A percentile compares a stretch with the other conserved stretches of the same genome.
phyloP scores from a whole-genome alignment of 2,797 vertebrate species.

The Pygocentrus nattereri region DNA sequence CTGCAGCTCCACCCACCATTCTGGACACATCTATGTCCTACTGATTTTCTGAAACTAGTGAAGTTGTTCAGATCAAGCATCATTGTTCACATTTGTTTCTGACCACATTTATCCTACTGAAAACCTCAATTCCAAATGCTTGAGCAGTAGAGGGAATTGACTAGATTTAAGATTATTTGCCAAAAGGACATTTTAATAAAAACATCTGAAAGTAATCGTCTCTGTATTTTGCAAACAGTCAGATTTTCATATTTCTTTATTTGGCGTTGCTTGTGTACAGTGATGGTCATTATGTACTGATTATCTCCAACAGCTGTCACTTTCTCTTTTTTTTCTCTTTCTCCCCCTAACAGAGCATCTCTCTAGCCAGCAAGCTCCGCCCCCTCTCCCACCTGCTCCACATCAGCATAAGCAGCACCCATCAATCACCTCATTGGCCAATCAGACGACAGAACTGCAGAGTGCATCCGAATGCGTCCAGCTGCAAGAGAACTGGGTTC shows the following conservation, averaged over 20 bases:
- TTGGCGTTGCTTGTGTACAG: slow-evolving; percentile 2
- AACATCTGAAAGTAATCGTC: not conserved
- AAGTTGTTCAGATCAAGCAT: too few relatives aligned
- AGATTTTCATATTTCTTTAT: not conserved
- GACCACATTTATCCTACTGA: too few relatives aligned
- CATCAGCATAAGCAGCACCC: slow-evolving; percentile 94
- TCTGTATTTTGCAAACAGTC: not conserved
- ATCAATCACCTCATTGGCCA: slow-evolving; percentile 97
- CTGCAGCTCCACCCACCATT: too few relatives aligned
- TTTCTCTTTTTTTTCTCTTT: slow-evolving; percentile 48
- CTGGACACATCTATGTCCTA: too few relatives aligned
- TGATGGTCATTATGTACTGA: slow-evolving; percentile 24
- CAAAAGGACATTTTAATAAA: not conserved
- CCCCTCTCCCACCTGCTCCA: slow-evolving; percentile 91
- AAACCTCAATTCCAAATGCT: too few relatives aligned
- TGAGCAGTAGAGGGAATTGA: too few relatives aligned
- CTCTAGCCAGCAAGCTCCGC: slow-evolving; percentile 88
- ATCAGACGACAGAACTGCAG: slow-evolving; percentile 97
- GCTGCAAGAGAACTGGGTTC: slow-evolving; percentile 99
- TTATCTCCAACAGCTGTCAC: slow-evolving; percentile 30
- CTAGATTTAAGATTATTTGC: too few relatives aligned
- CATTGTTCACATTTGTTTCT: too few relatives aligned
- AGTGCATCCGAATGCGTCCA: slow-evolving; percentile 99
- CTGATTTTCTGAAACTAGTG: too few relatives aligned
- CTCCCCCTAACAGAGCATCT: slow-evolving; percentile 85